Percentiles rank a stretch among this genome's conserved stretches.
phyloP scores from a whole-genome alignment of 2,888 invertebrate genomes.

The Caenorhabditis sp. region DNA sequence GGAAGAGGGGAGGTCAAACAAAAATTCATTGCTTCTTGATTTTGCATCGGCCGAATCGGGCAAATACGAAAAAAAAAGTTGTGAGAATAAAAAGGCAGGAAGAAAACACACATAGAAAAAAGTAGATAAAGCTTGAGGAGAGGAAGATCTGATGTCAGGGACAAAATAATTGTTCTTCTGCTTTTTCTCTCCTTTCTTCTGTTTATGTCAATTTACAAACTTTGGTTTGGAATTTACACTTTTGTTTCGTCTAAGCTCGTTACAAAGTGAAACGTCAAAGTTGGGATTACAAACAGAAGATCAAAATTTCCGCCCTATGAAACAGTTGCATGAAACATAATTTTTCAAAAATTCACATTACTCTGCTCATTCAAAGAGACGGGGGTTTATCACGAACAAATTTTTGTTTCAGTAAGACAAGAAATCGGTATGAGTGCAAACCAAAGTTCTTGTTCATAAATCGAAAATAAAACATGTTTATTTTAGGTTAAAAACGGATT shows the following conservation, averaged over 20 bases:
- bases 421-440: too few species aligned
- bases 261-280: neutral
- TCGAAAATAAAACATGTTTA: too few species aligned
- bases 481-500: too few species aligned
- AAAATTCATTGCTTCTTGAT: constrained; percentile 16
- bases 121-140: constrained; percentile 10
- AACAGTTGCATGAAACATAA: too few species aligned
- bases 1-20: neutral
- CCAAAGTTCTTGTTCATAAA: too few species aligned
- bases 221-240: neutral
- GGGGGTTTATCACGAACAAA: too few species aligned
- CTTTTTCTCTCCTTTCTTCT: constrained; percentile 3
- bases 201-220: neutral
- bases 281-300: too few species aligned
- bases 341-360: too few species aligned
- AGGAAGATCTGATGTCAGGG: constrained; percentile 37
- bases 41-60: neutral
- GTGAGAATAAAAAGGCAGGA: neutral
- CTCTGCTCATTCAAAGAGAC: too few species aligned
- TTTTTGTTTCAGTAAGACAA: too few species aligned
- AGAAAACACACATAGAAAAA: constrained; percentile 1
- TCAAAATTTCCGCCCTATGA: too few species aligned
- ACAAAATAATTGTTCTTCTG: constrained; percentile 37
- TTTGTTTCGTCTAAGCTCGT: neutral
- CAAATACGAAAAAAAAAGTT: neutral